Evolutionary conservation across 1,140 invertebrate species (phyloP).

Genomic region (Drosophila jambulina): DNA sequence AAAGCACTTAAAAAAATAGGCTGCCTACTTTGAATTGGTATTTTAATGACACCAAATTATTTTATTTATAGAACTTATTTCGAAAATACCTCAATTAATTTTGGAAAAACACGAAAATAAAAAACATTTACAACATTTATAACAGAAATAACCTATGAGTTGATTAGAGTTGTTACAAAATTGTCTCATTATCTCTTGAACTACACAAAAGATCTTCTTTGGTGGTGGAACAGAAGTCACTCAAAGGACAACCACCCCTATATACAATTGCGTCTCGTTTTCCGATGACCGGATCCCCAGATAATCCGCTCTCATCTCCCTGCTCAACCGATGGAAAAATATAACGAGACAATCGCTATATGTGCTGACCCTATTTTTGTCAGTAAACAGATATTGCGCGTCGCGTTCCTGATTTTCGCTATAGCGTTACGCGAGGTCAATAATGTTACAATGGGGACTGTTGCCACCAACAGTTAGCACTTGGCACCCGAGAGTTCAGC

Average conservation of each 20-base stretch:
- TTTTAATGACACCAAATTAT: constrained; percentile 6
- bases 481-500: constrained; percentile 30
- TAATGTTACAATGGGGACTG: constrained; percentile 32
- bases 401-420: constrained; percentile 37
- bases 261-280: constrained; percentile 13
- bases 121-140: neutral
- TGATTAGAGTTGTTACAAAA: neutral
- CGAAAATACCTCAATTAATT: neutral
- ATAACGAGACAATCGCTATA: constrained; percentile 29
- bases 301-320: constrained; percentile 7
- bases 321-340: constrained; percentile 10
- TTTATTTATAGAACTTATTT: constrained; percentile 8
- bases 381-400: constrained; percentile 53
- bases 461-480: constrained; percentile 32
- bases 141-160: neutral
- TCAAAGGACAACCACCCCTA: constrained; percentile 34
- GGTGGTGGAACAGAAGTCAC: constrained; percentile 20
- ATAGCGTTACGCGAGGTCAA: constrained; percentile 44
- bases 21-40: neutral
- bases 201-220: neutral
- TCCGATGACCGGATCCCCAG: neutral
- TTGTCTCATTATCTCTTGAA: neutral
- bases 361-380: constrained; percentile 46
- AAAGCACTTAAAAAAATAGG: neutral
- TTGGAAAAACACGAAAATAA: neutral